Base-by-base conservation (phyloP, 2,888 invertebrate species). In the Azorinus chamasolen region DNA sequence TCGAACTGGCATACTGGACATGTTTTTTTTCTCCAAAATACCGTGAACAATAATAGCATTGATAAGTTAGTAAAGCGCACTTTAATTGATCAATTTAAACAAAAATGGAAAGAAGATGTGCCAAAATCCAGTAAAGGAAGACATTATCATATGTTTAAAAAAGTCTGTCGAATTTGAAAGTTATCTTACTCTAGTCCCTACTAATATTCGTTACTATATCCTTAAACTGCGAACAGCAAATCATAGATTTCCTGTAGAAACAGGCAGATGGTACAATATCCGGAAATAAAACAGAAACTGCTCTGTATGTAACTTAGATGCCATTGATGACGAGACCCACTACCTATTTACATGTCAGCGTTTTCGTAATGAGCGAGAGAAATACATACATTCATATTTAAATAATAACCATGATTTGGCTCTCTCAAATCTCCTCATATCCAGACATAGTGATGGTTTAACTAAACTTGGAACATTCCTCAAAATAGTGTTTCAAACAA, bases 211-310 rank as follows among this genome's bases (percentile, higher is more conserved):
- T 41, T 16, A 20, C 25, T 18, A 10, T 18, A 10, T 57, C 2
- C 14, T 57, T 5, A 25, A 51, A 51, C 24, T 51, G 16, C 16
- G 57, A 41, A 39, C 41, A 3, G 16, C 41, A 20, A 57, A 57
- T 32, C 39, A 57, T 22, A 20, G 18, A n/a, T n/a, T 53, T 12
- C 53, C 53, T 3, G 18, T 53, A 5, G 53, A 53, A 53, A 53
- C 25, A 6, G 53, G 53, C 18, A 25, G 53, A 46, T 46, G 46
- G 46, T 20, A 46, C 14, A 22, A 22, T 20, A 27, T 32, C 5
- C 4, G 16, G 16, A 12, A 14, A 3, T 16, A 18, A 25, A 32
- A 53, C 18, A 3, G 53, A 27, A 53, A 53, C 27, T 53, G 53
- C n/a, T 8, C 3, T 12, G 5, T 53, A 16, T 53, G 53, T 27